Conservation (phyloP, 2,113 vertebrate genomes). For the Ondatra zibethicus region DNA sequence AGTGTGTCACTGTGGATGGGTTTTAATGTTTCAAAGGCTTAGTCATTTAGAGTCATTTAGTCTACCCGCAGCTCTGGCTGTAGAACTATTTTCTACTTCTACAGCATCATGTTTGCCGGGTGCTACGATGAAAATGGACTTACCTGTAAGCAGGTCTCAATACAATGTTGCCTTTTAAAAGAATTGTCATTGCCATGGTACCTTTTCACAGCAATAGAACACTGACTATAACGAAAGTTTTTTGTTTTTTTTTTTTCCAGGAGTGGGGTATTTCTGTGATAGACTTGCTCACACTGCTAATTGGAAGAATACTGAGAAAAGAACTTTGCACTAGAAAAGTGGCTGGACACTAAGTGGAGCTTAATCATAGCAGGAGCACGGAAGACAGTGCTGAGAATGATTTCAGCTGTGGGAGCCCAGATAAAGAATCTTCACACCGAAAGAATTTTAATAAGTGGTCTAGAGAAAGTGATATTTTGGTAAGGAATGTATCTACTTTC, state of each 20-base stretch:
- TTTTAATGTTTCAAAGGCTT: neutral
- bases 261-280: neutral
- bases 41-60: neutral
- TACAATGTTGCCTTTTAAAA: neutral
- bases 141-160: neutral
- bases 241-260: no score
- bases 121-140: neutral
- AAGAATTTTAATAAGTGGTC: neutral
- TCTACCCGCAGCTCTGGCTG: neutral
- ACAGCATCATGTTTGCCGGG: neutral
- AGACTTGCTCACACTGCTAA: neutral
- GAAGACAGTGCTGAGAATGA: neutral
- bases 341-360: neutral
- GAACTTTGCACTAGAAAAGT: neutral
- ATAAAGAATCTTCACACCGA: neutral
- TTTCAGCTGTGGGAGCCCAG: neutral
- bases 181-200: neutral
- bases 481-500: neutral
- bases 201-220: neutral
- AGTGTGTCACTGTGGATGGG: neutral
- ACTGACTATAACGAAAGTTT: neutral
- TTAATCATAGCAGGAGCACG: neutral
- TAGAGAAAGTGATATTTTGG: neutral
- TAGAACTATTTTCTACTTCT: neutral
- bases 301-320: neutral